Percentiles rank a stretch among this genome's conserved stretches.
These are phyloP conservation scores for Drosophila varians DNA, from an alignment of 1,140 invertebrate species.

Conservation along the genomic window DNA sequence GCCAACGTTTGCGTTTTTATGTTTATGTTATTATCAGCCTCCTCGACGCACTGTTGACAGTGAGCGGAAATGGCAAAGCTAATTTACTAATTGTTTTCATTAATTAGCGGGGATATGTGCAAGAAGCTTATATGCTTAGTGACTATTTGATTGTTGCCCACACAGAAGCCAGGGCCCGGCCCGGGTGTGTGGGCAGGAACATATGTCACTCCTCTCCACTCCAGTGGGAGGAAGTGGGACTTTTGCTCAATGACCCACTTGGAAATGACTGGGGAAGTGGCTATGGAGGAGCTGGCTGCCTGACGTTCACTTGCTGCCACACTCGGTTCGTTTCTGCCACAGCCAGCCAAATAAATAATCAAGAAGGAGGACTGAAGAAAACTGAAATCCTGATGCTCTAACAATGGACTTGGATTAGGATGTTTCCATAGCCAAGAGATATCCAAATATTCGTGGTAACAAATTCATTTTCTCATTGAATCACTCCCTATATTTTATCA, in stretches of 20 bases:
- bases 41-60: slow-evolving; percentile 49
- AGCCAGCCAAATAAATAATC: slow-evolving; percentile 28
- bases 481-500: neutral
- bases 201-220: slow-evolving; percentile 33
- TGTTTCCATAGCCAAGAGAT: too few relatives aligned
- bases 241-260: slow-evolving; percentile 59
- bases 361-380: neutral
- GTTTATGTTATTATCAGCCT: slow-evolving; percentile 65
- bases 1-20: slow-evolving; percentile 78
- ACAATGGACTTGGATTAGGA: too few relatives aligned
- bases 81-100: slow-evolving; percentile 81
- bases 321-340: slow-evolving; percentile 13
- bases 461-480: neutral
- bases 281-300: slow-evolving; percentile 4
- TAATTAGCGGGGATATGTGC: slow-evolving; percentile 63
- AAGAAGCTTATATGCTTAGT: slow-evolving; percentile 48
- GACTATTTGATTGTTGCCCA: slow-evolving; percentile 47
- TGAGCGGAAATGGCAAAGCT: slow-evolving; percentile 59
- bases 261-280: slow-evolving; percentile 21
- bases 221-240: slow-evolving; percentile 10
- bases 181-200: too few relatives aligned
- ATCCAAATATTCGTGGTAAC: too few relatives aligned
- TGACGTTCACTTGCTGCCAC: slow-evolving; percentile 20
- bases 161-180: neutral
- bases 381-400: slow-evolving; percentile 17